Conservation (phyloP, 2,113 vertebrate species). For the Cheirogaleus medius region DNA sequence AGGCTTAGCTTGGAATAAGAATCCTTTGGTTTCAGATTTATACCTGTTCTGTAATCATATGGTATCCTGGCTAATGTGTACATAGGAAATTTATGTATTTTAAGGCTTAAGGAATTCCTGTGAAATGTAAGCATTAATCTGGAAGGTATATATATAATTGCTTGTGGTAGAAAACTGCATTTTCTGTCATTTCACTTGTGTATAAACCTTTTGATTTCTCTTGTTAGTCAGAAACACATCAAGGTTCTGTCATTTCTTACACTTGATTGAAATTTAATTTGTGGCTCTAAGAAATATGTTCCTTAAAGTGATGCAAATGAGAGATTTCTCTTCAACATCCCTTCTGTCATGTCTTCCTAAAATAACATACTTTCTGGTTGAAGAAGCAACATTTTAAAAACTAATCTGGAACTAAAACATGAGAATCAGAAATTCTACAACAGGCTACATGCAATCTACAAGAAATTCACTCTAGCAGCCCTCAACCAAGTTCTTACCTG, state of each 20-base stretch:
- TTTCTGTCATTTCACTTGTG: neutral
- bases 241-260: neutral
- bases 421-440: neutral
- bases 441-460: neutral
- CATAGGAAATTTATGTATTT: neutral
- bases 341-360: neutral
- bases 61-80: neutral
- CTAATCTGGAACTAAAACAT: neutral
- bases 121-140: neutral
- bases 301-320: neutral
- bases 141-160: neutral
- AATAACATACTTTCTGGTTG: neutral
- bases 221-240: neutral
- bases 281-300: neutral
- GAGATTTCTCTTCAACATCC: neutral
- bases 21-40: neutral
- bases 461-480: neutral
- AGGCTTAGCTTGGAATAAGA: neutral
- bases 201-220: neutral
- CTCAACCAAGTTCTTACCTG: conserved; percentile 88
- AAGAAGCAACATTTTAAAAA: neutral
- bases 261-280: neutral
- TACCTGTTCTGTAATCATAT: neutral
- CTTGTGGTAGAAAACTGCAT: neutral
- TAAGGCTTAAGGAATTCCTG: neutral